phyloP scores from a whole-genome alignment of 2,888 invertebrate genomes.

The Nomada flava region DNA sequence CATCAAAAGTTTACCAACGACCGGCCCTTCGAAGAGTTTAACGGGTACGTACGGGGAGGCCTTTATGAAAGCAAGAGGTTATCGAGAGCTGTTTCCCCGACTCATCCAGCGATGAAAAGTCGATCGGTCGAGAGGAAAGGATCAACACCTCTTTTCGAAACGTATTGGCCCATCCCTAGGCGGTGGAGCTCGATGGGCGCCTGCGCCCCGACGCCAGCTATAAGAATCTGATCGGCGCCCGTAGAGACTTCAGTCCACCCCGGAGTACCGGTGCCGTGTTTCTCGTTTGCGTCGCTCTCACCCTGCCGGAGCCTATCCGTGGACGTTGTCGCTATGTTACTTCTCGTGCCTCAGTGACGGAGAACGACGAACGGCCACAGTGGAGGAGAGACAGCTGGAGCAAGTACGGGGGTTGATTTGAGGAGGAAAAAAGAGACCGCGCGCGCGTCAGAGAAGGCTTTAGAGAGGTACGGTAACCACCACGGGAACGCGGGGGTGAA shows the following conservation, averaged over 20 bases:
- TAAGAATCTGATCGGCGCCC: constrained; percentile 68
- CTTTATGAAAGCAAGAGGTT: constrained; percentile 16
- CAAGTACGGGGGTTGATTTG: background rate
- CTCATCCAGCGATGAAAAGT: constrained; percentile 59
- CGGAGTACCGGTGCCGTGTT: constrained; percentile 72
- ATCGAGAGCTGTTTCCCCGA: constrained; percentile 46
- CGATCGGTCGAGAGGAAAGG: constrained; percentile 66
- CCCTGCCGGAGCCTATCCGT: constrained; percentile 22
- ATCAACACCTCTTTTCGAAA: constrained; percentile 70
- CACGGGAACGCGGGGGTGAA: background rate
- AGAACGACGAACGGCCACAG: constrained; percentile 9
- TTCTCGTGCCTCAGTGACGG: constrained; percentile 57
- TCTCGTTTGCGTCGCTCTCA: constrained; percentile 10
- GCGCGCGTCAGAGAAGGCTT: background rate
- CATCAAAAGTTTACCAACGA: background rate
- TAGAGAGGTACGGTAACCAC: constrained; percentile 4
- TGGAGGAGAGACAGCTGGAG: constrained; percentile 22
- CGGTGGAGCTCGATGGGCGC: constrained; percentile 58
- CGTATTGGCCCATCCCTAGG: constrained; percentile 60
- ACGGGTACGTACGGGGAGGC: background rate
- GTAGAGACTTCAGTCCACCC: constrained; percentile 76
- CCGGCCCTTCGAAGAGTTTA: background rate
- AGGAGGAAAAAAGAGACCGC: background rate
- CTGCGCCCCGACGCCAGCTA: constrained; percentile 61
- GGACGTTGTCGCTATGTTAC: constrained; percentile 58